These are phyloP conservation scores for Sebastolobus altivelis DNA, from an alignment of 2,797 vertebrate genomes.

Conservation along the genomic window DNA sequence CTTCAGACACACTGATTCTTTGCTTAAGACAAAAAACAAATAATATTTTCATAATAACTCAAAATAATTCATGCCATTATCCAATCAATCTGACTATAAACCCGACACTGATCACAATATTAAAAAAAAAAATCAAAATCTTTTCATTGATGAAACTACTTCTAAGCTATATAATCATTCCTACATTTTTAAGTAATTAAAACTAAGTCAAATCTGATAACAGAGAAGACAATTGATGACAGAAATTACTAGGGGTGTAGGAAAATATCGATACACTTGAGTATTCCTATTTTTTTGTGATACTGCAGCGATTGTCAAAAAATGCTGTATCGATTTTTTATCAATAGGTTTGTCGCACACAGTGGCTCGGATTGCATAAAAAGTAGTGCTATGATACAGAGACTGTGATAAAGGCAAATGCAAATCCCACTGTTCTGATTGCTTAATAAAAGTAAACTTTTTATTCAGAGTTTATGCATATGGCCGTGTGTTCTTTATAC, in stretches of 20 bases:
- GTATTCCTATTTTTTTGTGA: no score
- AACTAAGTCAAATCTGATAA: background rate
- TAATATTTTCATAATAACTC: background rate
- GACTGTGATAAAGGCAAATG: no score
- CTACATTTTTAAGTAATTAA: background rate
- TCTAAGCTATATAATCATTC: background rate
- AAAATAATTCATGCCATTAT: background rate
- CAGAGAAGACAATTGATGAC: constrained; percentile 1
- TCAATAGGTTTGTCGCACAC: no score
- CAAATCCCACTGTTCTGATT: no score
- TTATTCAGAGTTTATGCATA: no score
- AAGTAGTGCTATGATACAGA: no score
- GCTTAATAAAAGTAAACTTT: no score
- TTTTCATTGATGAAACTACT: background rate
- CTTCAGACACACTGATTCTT: background rate
- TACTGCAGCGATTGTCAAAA: no score
- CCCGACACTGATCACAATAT: background rate
- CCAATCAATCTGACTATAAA: background rate
- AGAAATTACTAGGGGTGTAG: background rate
- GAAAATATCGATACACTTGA: no score
- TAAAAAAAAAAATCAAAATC: background rate
- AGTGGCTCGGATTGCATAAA: no score
- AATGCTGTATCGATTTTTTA: no score
- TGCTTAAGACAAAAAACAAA: background rate
- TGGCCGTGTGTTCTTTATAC: no score